Base-by-base conservation (phyloP, 2,797 vertebrate genomes). In the Betta splendens region DNA sequence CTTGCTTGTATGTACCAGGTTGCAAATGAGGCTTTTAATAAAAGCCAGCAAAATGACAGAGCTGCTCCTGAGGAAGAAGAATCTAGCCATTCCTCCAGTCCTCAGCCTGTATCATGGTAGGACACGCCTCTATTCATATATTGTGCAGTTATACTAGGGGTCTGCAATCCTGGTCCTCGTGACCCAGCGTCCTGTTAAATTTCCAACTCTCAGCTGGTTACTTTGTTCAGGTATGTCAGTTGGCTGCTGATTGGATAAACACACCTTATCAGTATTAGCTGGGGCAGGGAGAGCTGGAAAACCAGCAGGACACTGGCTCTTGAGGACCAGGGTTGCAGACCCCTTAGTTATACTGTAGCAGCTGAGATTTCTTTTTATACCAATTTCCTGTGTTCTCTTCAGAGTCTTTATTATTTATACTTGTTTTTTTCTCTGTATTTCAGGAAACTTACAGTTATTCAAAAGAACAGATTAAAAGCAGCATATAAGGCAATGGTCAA, bases 401-500 rank as follows among this genome's bases (percentile, higher is more conserved):
- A 18, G 8, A 10, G n/a, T 5, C 35, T 55, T 33, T 18, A 38
- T 46, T 65, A 7, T 28, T 4, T 62, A 0, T 17, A 13, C n/a
- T n/a, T n/a, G n/a, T n/a, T n/a, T n/a, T n/a, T n/a, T n/a, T n/a
- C 23, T 3, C 49, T 32, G 17, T 64, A 10, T 62, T 61, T 26
- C 50, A 88, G 84, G 49, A 53, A 63, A 10, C 16, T 17, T 5
- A 16, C 23, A 16, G 16, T 52, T 10, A 79, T 88, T 31, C 36
- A 36, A 15, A 85, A 6, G 50, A 18, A 13, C 38, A 66, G 50
- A 17, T 71, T 93, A 28, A 65, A 64, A 40, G 38, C 22, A 0
- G 76, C 67, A 49, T 91, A 74, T 72, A 46, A 22, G 0, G 45
- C 48, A 22, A 56, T 92, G 69, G 28, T 77, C 7, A 5, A 35